A percentile compares a stretch with the other conserved stretches of the same genome.
phyloP scores from a whole-genome alignment of 2,113 vertebrate genomes.

The Gavialis gangeticus region DNA sequence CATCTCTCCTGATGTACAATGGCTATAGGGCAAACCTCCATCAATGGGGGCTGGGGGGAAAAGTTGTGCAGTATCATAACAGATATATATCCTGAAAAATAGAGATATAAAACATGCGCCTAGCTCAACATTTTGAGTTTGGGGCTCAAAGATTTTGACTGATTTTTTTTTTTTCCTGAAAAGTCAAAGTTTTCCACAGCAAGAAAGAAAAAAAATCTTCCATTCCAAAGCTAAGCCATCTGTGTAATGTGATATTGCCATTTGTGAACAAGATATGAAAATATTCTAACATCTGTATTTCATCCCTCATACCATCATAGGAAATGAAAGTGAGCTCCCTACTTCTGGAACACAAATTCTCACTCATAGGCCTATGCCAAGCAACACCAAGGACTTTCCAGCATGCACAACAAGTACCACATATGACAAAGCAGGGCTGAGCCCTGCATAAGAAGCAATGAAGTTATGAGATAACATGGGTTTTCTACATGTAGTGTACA shows the following conservation, averaged over 20 bases:
- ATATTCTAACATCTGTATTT: neutral
- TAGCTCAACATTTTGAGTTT: neutral
- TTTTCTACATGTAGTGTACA: fast-evolving
- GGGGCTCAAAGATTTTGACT: neutral
- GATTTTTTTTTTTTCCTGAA: neutral
- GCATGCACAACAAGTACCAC: neutral
- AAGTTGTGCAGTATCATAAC: too few relatives aligned
- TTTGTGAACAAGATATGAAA: neutral
- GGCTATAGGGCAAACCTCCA: too few relatives aligned
- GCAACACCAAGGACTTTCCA: neutral
- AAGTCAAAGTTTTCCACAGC: neutral
- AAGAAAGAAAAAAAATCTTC: neutral
- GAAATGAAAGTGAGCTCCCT: neutral
- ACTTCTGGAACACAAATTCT: fast-evolving
- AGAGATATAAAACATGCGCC: neutral
- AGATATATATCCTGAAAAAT: neutral
- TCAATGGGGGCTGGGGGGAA: too few relatives aligned
- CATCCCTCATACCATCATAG: neutral
- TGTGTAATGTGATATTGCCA: neutral
- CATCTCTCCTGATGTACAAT: too few relatives aligned
- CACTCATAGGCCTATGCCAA: fast-evolving
- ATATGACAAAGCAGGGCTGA: neutral
- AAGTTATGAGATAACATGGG: neutral
- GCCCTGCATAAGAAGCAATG: fast-evolving
- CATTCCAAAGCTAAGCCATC: neutral